Base-by-base conservation (phyloP, 2,797 vertebrate genomes). In the Malurus leucopterus region DNA sequence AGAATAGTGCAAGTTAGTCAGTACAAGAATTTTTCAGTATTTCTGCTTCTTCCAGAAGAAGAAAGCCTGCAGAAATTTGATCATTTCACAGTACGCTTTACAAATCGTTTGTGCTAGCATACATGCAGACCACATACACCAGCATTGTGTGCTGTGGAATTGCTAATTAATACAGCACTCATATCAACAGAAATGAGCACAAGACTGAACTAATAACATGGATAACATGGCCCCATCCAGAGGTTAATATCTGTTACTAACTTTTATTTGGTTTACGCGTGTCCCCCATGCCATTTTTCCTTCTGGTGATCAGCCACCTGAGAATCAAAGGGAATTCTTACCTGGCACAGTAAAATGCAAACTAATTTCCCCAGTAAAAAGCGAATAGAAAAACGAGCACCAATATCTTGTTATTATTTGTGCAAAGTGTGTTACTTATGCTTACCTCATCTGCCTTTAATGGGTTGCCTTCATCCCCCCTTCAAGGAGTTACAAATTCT, bases 371-470 rank as follows among this genome's bases (percentile, higher is more conserved):
- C 85, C 23, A 13, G 13, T 43, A 43, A 57, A 53, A 86, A 68
- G 15, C 0, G 1, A 27, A 51, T 44, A 55, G 65, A 51, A 67
- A 88, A 86, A 89, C 73, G 53, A 55, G 2, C 1, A 3, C 7
- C 55, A 41, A 13, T 38, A 73, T 34, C 71, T 91, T 75, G 19
- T 26, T 55, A 65, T 88, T 54, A 84, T 91, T 91, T 84, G 76
- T 62, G 47, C 38, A 75, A 84, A 90, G 41, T 57, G 27, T 64
- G 36, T 77, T 91, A 82, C 61, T 90, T 85, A 87, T 46, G 57
- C 87, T 95, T 86, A 92, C 88, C 67, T 91, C 87, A 88, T 88
- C 86, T 91, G 91, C 18, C 11, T 93, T 93, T 96, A 95, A 96
- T 89, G 85, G 51, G 62, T 68, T 92, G 88, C 72, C 90, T 93